Evolutionary conservation across 2,113 vertebrate genomes (phyloP), one percentile per base, ranked within the genome.

Genomic region (Lasiurus borealis): DNA sequence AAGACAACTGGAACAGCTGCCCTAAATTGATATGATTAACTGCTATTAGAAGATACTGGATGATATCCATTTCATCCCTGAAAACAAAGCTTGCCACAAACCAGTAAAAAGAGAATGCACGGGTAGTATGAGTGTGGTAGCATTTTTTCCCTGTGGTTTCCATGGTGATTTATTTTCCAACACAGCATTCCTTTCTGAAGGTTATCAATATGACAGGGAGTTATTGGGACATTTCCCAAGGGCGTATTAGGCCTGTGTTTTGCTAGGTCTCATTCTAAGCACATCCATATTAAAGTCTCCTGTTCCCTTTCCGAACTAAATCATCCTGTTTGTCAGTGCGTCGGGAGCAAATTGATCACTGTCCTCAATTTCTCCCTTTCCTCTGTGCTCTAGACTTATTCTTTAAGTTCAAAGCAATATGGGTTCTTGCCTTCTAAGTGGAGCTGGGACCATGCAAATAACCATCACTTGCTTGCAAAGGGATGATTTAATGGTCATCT

Each of bases 51-150:
- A 86, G 76, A 91, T 83, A 72, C n/a, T 59, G 46, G 59, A 66
- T 80, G 91, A 68, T 52, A 89, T 46, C 8, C 44, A 93, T 66
- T 85, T 88, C 23, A 86, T 83, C 48, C 44, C 71, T 93, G 75
- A 78, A 64, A 95, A 86, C 44, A 91, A 94, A 96, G 71, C 89
- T 94, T 83, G 6, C 96, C 50, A 90, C 59, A 94, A 21, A 78
- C 80, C 2, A 12, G 50, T 71, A 81, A 92, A 91, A 96, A 76
- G 59, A 90, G 31, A 89, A 95, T 72, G 81, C 34, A 57, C 27
- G 86, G 19, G 14, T 83, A 10, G 25, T 54, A 3, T 90, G 44
- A 92, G 14, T 93, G 69, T 59, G n/a, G 54, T 66, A 88, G 72
- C 48, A 81, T 59, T 71, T 72, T 71, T 50, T 48, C 62, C 52